These are phyloP conservation scores for Girardinus metallicus DNA, from an alignment of 2,797 vertebrate species.

Conservation along the genomic window DNA sequence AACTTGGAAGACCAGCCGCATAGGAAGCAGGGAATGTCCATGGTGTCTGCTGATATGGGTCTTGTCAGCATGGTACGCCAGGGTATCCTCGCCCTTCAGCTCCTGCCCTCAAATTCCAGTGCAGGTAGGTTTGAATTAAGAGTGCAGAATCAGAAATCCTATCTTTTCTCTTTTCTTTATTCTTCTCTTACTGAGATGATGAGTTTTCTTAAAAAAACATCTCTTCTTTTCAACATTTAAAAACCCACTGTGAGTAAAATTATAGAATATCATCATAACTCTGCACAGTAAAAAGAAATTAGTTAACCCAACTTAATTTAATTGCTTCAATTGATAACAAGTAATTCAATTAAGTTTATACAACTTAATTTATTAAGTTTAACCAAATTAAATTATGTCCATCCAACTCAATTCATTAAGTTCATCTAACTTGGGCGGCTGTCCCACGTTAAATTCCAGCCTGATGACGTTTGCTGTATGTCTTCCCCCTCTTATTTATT, in stretches of 20 bases:
- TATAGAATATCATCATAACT: neutral
- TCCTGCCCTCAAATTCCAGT: constrained; percentile 94
- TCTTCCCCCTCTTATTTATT: too few species aligned
- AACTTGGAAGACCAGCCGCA: constrained; percentile 70
- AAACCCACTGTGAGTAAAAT: neutral
- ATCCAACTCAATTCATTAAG: too few species aligned
- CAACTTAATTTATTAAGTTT: too few species aligned
- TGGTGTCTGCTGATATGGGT: constrained; percentile 95
- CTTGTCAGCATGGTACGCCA: constrained; percentile 98
- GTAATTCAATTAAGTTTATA: too few species aligned
- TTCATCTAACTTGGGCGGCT: too few species aligned
- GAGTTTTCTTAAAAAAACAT: neutral
- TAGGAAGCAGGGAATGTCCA: constrained; percentile 86
- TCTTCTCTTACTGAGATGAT: neutral
- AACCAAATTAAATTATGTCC: too few species aligned
- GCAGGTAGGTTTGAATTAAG: constrained; percentile 82
- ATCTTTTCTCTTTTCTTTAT: neutral
- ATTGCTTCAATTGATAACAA: too few species aligned
- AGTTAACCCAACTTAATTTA: too few species aligned
- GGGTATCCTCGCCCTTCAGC: constrained; percentile 93
- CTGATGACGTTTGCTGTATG: too few species aligned
- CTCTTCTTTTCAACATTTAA: neutral
- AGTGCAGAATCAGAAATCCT: too few species aligned
- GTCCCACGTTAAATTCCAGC: too few species aligned
- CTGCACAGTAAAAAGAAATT: too few species aligned